Conservation (phyloP, 2,113 vertebrate species). For the Podarcis cretensis region DNA sequence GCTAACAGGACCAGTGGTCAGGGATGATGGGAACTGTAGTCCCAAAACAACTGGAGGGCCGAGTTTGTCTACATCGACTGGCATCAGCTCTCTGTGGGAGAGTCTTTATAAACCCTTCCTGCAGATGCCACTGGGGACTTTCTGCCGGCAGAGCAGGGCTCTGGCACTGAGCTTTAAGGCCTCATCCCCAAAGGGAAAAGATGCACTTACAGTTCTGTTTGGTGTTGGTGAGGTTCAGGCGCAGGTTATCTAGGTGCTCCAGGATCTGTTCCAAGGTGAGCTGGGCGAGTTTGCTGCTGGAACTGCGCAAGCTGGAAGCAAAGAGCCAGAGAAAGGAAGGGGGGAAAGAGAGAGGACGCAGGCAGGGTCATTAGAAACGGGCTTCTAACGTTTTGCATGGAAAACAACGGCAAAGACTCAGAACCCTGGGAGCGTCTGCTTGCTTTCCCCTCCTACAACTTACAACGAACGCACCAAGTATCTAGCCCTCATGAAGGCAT, state of each 20-base stretch:
- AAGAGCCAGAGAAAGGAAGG: background rate
- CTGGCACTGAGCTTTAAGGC: no score
- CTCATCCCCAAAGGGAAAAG: no score
- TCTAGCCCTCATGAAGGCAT: background rate
- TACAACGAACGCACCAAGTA: background rate
- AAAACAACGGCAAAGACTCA: background rate
- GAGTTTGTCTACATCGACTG: no score
- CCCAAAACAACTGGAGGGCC: no score
- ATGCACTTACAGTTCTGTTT: conserved; percentile 79
- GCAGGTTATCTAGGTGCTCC: conserved; percentile 92
- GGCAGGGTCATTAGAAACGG: background rate
- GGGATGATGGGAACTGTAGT: no score
- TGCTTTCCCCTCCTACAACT: background rate
- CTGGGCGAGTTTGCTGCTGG: conserved; percentile 96
- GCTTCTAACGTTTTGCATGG: background rate
- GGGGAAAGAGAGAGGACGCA: no score
- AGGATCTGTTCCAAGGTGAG: conserved; percentile 96
- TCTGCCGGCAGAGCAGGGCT: no score
- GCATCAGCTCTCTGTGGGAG: no score
- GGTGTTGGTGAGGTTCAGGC: conserved; percentile 92
- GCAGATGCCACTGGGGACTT: no score
- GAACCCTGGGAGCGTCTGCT: background rate
- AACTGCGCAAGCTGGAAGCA: conserved; percentile 85
- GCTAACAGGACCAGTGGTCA: no score
- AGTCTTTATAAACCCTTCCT: no score